These are phyloP conservation scores for Lycocorax pyrrhopterus DNA, from an alignment of 2,113 vertebrate genomes.

Conservation along the genomic window DNA sequence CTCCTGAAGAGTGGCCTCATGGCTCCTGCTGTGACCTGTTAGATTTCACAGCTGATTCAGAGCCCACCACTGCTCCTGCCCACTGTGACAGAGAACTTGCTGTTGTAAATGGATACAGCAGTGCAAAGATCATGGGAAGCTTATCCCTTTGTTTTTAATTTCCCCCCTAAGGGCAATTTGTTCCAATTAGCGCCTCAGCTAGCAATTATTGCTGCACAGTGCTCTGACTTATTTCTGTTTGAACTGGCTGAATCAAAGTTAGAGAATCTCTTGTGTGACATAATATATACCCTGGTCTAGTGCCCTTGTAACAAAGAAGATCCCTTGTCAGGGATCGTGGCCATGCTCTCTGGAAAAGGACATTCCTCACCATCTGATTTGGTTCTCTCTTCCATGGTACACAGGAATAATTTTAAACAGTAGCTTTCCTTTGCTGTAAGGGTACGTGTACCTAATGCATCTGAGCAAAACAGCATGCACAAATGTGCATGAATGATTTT, in stretches of 20 bases:
- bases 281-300: slow-evolving; percentile 11
- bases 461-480: neutral
- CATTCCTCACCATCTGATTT: slow-evolving; percentile 12
- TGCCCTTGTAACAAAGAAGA: slow-evolving; percentile 32
- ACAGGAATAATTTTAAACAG: neutral
- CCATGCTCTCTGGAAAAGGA: slow-evolving; percentile 30
- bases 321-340: neutral
- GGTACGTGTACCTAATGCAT: neutral
- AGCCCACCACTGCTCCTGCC: neutral
- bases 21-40: neutral
- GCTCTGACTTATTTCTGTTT: slow-evolving; percentile 44
- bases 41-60: neutral
- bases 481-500: neutral
- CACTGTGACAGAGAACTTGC: neutral
- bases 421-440: neutral
- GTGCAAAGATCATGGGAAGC: slow-evolving; percentile 24
- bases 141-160: slow-evolving; percentile 27
- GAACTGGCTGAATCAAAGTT: slow-evolving; percentile 38
- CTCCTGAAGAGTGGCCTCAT: neutral
- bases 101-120: slow-evolving; percentile 8
- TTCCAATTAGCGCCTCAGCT: slow-evolving; percentile 37
- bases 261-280: slow-evolving; percentile 9
- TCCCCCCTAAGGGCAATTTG: slow-evolving; percentile 3
- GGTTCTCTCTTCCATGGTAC: neutral
- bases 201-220: slow-evolving; percentile 50